Percentiles rank a stretch among this genome's conserved stretches.
Conservation (phyloP, 2,797 vertebrate species). For the Pangasius larnaudii region DNA sequence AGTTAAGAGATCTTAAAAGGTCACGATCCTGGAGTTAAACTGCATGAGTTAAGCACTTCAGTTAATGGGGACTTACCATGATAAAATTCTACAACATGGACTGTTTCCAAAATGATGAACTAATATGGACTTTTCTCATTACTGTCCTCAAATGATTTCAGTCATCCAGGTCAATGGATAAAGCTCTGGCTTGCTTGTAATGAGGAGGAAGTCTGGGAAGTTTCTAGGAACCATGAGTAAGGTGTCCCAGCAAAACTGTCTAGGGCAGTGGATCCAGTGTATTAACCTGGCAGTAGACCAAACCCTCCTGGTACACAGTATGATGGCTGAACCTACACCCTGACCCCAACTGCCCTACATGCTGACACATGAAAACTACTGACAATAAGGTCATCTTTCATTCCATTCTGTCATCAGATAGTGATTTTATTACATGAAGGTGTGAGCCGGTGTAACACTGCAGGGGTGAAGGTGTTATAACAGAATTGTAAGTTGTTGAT, state of each 20-base stretch:
- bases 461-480: background rate
- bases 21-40: background rate
- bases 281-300: background rate
- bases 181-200: background rate
- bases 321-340: background rate
- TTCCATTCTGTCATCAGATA: background rate
- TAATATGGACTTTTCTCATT: background rate
- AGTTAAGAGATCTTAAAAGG: background rate
- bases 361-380: background rate
- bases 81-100: background rate
- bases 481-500: background rate
- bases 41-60: background rate
- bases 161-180: background rate
- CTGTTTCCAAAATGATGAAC: background rate
- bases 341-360: background rate
- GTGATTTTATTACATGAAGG: conserved; percentile 1
- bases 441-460: background rate
- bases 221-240: background rate
- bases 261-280: background rate
- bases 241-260: background rate
- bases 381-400: background rate
- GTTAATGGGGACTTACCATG: background rate
- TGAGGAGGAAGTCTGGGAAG: background rate
- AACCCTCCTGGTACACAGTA: background rate
- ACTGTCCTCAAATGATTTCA: background rate